Evolutionary conservation across 2,888 invertebrate species (phyloP), one percentile per base, ranked within the genome.

Genomic region (Vanessa cardui): DNA sequence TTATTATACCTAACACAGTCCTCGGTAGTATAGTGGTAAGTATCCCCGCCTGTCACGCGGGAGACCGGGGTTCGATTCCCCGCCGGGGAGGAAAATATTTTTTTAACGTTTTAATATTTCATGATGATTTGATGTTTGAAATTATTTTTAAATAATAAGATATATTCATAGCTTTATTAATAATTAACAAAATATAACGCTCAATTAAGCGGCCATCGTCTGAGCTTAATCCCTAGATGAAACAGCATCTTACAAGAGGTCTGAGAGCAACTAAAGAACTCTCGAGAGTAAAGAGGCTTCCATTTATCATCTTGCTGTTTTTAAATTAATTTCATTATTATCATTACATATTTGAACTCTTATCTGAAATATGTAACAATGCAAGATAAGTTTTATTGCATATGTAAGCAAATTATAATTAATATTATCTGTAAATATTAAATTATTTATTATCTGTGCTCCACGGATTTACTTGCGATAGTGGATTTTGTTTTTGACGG

Each of bases 31-130:
- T 93, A 93, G 92, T 93, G 93, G 92, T 92, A 72, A 93, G 93
- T 92, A 93, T 93, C 92, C 92, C 93, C 92, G 93, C 93, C 93
- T 93, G 92, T 93, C 93, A 92, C 92, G 92, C 93, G 93, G 92
- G 93, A 93, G 93, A 93, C 93, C 93, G 91, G 93, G 93, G 93
- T 93, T 93, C 93, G 92, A 93, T 93, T 93, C 93, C 92, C 93
- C 91, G 93, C 91, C 90, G 92, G 88, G 74, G 78, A 79, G 77
- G 62, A 1, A 1, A 6, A 56, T 62, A 58, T 66, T 46, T 31
- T 44, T 20, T 3, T 16, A 1, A 46, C n/a, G 6, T 49, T 9
- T 3, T 49, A 8, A 18, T 18, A 18, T 18, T 49, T 6, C 8
- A 7, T 49, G 8, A 18, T 49, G 7, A 16, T 49, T 20, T 49